Conservation (phyloP, 30 jellyfish, hydroid and myxozoan genomes). For the Haliclystus octoradiatus region DNA sequence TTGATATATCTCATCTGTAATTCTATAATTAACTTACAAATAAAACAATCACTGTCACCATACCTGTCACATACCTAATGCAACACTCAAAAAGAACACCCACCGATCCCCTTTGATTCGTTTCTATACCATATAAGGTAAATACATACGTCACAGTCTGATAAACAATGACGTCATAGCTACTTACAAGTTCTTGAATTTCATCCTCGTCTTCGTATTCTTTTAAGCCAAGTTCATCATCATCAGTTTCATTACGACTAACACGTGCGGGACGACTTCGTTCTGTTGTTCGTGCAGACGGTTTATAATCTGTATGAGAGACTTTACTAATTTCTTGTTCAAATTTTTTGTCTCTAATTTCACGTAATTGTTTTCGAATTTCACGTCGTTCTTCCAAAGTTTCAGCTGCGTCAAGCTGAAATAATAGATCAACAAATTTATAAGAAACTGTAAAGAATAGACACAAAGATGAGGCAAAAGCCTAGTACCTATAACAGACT, state of each 20-base stretch:
- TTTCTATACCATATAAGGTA: no score
- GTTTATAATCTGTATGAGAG: constrained; percentile 53
- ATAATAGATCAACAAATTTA: background rate
- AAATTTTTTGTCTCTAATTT: constrained; percentile 68
- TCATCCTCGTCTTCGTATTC: constrained; percentile 71
- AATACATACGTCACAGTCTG: no score
- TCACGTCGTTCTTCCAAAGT: constrained; percentile 87
- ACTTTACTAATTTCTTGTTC: constrained; percentile 88
- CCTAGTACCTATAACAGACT: no score
- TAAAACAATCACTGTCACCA: no score
- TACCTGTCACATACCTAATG: no score
- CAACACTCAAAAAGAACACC: no score
- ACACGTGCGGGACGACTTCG: constrained; percentile 4
- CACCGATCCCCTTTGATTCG: no score
- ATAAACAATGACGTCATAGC: no score
- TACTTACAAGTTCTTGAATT: constrained; percentile 80
- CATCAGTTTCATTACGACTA: constrained; percentile 35
- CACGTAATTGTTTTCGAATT: constrained; percentile 76
- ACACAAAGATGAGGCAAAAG: no score
- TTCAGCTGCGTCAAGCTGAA: constrained; percentile 87
- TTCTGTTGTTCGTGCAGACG: constrained; percentile 37
- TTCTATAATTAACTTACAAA: no score
- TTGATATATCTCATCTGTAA: no score
- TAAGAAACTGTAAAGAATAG: no score
- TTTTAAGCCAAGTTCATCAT: constrained; percentile 67